These are phyloP conservation scores for Leontopithecus rosalia DNA, from an alignment of 2,797 vertebrate genomes.

Conservation along the genomic window DNA sequence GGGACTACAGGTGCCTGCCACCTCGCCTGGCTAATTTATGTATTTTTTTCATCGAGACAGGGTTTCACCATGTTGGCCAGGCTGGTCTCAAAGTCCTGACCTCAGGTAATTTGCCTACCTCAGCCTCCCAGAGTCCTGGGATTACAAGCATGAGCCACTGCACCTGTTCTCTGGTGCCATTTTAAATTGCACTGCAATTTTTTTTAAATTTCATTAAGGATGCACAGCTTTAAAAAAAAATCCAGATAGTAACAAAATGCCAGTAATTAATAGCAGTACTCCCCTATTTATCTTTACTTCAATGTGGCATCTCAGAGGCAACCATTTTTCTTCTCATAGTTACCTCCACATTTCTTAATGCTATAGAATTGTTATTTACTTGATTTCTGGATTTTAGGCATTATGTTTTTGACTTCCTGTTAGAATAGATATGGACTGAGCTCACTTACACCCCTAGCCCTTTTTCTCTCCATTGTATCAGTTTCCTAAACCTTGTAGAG, in stretches of 20 bases:
- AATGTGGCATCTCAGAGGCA: background rate
- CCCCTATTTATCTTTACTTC: background rate
- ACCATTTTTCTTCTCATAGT: constrained; percentile 21
- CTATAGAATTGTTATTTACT: constrained; percentile 1
- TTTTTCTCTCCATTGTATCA: constrained; percentile 10
- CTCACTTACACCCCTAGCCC: background rate
- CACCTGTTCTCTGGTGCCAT: background rate
- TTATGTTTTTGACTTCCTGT: constrained; percentile 33
- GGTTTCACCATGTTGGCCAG: background rate
- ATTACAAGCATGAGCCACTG: background rate
- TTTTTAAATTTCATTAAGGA: background rate
- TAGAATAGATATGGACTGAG: background rate
- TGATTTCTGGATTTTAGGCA: constrained; percentile 1
- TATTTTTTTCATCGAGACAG: background rate
- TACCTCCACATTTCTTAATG: background rate
- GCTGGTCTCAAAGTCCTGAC: background rate
- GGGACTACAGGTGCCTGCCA: background rate
- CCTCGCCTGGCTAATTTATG: background rate
- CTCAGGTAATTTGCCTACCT: background rate
- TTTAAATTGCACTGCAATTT: constrained; percentile 48
- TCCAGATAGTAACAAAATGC: background rate
- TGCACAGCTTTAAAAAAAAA: background rate
- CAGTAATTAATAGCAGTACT: background rate
- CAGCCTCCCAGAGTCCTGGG: background rate
- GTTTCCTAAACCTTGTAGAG: constrained; percentile 23